A percentile compares a stretch with the other conserved stretches of the same genome.
These are phyloP conservation scores for Meles meles DNA, from an alignment of 2,113 vertebrate genomes.

Conservation along the genomic window DNA sequence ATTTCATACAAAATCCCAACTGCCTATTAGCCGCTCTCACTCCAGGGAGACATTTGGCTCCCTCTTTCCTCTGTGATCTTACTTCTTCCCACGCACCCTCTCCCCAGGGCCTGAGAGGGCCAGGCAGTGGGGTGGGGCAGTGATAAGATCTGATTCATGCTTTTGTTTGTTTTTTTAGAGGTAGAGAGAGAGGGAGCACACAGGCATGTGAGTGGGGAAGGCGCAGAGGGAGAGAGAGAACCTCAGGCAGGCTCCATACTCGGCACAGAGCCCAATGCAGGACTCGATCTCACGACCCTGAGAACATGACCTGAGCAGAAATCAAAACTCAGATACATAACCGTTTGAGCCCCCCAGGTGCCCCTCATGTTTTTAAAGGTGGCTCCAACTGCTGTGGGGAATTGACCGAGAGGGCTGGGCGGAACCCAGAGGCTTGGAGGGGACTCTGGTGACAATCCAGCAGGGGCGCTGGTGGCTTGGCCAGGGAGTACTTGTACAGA, in stretches of 20 bases:
- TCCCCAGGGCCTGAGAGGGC: background rate
- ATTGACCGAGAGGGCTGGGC: background rate
- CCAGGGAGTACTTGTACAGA: background rate
- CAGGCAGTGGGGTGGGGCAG: background rate
- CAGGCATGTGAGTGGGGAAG: fast-evolving
- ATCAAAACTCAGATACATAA: background rate
- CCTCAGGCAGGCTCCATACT: background rate
- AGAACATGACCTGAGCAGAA: background rate
- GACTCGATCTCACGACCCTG: background rate
- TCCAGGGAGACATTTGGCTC: background rate
- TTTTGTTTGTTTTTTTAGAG: background rate
- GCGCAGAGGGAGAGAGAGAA: background rate
- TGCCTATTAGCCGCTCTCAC: background rate
- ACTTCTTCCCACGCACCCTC: no score
- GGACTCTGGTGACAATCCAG: background rate
- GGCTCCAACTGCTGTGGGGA: background rate
- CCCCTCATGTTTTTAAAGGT: background rate
- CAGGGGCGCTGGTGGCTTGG: background rate
- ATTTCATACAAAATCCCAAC: background rate
- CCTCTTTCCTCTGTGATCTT: background rate
- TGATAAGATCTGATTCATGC: background rate
- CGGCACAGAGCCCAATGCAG: background rate
- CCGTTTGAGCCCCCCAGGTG: background rate
- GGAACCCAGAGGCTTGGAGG: background rate
- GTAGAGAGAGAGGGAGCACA: background rate